Conservation (phyloP, 2,888 invertebrate species). For the Tinea pellionella region DNA sequence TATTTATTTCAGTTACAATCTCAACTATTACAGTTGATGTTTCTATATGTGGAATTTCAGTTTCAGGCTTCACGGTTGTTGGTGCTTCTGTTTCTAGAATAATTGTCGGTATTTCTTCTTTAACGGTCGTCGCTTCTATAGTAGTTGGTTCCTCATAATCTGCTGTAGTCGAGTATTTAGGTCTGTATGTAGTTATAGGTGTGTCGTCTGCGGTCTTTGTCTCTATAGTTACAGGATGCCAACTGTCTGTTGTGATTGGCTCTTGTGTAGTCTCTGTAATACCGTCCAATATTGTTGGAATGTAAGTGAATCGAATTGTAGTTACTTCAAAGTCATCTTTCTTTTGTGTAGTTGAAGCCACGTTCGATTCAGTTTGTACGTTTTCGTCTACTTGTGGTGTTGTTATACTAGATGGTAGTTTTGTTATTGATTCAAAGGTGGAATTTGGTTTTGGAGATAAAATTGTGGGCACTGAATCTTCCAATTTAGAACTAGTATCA, state of each 20-base stretch:
- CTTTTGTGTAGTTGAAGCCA: constrained; percentile 24
- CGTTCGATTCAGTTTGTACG: not conserved
- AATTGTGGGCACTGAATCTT: constrained; percentile 36
- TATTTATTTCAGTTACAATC: constrained; percentile 43
- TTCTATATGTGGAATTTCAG: constrained; percentile 19
- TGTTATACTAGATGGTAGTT: constrained; percentile 51
- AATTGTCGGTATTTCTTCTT: constrained; percentile 20
- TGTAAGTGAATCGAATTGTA: constrained; percentile 55
- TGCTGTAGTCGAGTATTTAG: constrained; percentile 42
- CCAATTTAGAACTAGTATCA: constrained; percentile 25
- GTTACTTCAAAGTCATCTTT: constrained; percentile 46
- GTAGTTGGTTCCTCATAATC: constrained; percentile 41
- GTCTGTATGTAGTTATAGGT: constrained; percentile 52
- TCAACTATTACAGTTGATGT: constrained; percentile 40
- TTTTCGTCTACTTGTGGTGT: constrained; percentile 49
- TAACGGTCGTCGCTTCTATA: constrained; percentile 20
- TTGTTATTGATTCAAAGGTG: constrained; percentile 63
- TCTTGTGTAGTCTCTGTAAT: constrained; percentile 26
- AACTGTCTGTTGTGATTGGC: constrained; percentile 28
- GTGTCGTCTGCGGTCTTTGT: constrained; percentile 41
- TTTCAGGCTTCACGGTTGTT: constrained; percentile 16
- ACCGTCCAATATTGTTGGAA: constrained; percentile 36
- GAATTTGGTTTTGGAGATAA: constrained; percentile 29
- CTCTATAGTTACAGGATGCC: constrained; percentile 34
- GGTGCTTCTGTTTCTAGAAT: constrained; percentile 19